Percentiles rank a stretch among this genome's conserved stretches.
Conservation (phyloP, 2,113 vertebrate species). For the Corythornis cristatus region DNA sequence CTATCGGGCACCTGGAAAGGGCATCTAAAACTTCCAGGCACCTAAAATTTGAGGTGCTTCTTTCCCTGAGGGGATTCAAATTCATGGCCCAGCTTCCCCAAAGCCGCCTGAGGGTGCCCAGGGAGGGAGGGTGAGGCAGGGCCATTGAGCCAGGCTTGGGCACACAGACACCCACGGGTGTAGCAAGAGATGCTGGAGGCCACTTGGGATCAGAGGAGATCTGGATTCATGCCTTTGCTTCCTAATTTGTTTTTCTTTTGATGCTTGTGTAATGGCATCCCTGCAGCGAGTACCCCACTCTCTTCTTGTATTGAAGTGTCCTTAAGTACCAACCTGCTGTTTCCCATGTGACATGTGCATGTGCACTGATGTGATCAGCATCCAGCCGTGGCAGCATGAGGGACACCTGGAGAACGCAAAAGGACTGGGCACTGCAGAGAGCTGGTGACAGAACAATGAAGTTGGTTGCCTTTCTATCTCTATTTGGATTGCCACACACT, state of each 20-base stretch:
- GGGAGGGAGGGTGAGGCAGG: not conserved
- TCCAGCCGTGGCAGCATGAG: not conserved
- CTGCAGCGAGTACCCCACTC: not conserved
- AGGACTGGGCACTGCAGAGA: not conserved
- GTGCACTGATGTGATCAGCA: not conserved
- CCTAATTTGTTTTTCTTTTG: not conserved
- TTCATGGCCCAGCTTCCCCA: accelerated
- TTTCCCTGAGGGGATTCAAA: not conserved
- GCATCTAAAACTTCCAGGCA: not conserved
- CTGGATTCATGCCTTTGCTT: not conserved
- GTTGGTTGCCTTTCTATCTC: not conserved
- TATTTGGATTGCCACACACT: not conserved
- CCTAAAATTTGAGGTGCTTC: not conserved
- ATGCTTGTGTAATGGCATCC: not conserved
- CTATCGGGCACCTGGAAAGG: not conserved
- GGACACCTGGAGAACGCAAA: not conserved
- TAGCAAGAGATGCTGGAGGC: not conserved
- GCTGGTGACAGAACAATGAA: not conserved
- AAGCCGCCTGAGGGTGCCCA: not conserved
- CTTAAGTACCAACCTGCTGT: too few relatives aligned
- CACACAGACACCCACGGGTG: not conserved
- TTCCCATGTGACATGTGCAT: too few relatives aligned
- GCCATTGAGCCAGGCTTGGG: not conserved
- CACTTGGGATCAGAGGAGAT: not conserved
- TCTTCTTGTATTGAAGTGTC: not conserved